Conservation (phyloP, 2,888 invertebrate species). For the Philereme vetulata region DNA sequence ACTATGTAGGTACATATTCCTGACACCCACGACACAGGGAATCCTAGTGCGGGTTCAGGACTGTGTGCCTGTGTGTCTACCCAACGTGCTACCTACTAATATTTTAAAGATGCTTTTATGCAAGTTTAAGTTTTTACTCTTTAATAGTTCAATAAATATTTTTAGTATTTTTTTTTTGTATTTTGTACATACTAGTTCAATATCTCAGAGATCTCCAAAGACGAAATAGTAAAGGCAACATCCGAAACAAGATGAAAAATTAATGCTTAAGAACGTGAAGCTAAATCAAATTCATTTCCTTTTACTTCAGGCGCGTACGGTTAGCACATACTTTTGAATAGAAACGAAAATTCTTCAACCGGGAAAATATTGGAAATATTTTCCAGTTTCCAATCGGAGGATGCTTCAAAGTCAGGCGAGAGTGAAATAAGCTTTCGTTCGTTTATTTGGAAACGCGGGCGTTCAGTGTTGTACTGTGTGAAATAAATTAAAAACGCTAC, state of each 20-base stretch:
- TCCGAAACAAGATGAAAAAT: conserved; percentile 40
- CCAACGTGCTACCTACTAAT: no score
- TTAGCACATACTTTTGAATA: conserved; percentile 58
- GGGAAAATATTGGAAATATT: conserved; percentile 67
- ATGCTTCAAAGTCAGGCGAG: conserved; percentile 68
- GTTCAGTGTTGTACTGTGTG: conserved; percentile 44
- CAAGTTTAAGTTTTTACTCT: no score
- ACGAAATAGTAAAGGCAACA: conserved; percentile 7
- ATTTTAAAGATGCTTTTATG: no score
- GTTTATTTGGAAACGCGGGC: conserved; percentile 61
- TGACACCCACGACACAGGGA: no score
- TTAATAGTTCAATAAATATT: no score
- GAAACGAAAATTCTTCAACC: conserved; percentile 58
- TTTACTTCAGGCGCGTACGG: conserved; percentile 40
- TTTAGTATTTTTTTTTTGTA: no score
- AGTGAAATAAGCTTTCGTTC: conserved; percentile 66
- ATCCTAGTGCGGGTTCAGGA: no score
- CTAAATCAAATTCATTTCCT: conserved; percentile 55
- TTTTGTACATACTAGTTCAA: no score
- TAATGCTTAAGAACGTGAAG: conserved; percentile 37
- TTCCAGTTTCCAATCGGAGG: conserved; percentile 67
- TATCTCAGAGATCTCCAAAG: no score
- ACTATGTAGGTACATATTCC: no score
- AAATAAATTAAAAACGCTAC: conserved; percentile 54
- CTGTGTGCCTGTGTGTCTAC: no score